phyloP scores from a whole-genome alignment of 2,797 vertebrate genomes.

The Sebastes elongatus region DNA sequence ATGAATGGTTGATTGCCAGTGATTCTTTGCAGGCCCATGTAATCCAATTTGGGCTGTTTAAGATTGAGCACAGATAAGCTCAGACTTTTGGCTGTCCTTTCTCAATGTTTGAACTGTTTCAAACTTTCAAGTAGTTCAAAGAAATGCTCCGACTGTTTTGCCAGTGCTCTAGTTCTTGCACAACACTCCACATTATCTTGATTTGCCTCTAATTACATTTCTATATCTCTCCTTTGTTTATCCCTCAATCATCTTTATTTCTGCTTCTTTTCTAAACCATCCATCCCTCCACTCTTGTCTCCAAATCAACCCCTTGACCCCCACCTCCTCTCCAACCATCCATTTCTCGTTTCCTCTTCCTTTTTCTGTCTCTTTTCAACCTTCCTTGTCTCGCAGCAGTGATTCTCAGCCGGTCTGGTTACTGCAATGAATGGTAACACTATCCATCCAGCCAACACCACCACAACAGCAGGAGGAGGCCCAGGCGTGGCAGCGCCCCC shows the following conservation, averaged over 20 bases:
- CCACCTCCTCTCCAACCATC: slow-evolving; percentile 1
- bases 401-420: slow-evolving; percentile 85
- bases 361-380: slow-evolving; percentile 14
- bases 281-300: not conserved
- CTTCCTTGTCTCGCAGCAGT: slow-evolving; percentile 77
- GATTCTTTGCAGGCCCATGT: slow-evolving; percentile 47
- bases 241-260: slow-evolving; percentile 22
- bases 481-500: slow-evolving; percentile 73
- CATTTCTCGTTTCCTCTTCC: slow-evolving; percentile 4
- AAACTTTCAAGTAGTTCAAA: slow-evolving; percentile 39
- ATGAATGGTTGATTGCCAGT: slow-evolving; percentile 53
- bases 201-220: slow-evolving; percentile 56
- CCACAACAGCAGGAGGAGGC: slow-evolving; percentile 72
- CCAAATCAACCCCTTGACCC: slow-evolving; percentile 3
- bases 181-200: slow-evolving; percentile 25
- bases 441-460: slow-evolving; percentile 87
- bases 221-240: slow-evolving; percentile 44
- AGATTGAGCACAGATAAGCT: slow-evolving; percentile 54
- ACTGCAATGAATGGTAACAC: slow-evolving; percentile 97
- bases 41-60: slow-evolving; percentile 58
- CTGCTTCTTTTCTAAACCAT: not conserved
- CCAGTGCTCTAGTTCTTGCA: slow-evolving; percentile 29
- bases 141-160: slow-evolving; percentile 21
- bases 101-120: slow-evolving; percentile 44
- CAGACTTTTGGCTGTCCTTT: slow-evolving; percentile 41